Evolutionary conservation across 2,113 vertebrate species (phyloP).

Genomic region (Sterrhoptilus dennistouni): DNA sequence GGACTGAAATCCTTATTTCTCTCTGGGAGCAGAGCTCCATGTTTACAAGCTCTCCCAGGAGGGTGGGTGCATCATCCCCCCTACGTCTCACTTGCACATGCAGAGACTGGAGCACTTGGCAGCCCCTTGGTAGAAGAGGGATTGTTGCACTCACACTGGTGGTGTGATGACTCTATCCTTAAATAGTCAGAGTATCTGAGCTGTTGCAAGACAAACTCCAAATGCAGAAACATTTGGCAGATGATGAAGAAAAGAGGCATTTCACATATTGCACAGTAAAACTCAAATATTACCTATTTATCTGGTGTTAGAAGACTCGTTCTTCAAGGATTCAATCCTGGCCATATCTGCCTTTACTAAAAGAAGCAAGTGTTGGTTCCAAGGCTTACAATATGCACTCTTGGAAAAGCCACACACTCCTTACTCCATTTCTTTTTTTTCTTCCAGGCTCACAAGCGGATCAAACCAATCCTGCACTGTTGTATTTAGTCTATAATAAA

Average conservation of each 20-base stretch:
- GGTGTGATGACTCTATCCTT: neutral
- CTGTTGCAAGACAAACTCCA: neutral
- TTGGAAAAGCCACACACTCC: neutral
- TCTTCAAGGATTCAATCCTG: neutral
- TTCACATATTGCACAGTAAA: neutral
- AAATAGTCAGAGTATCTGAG: neutral
- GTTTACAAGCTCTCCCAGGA: fast-evolving
- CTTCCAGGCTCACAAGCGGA: neutral
- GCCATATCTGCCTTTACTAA: neutral
- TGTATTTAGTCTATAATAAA: neutral
- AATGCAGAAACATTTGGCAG: neutral
- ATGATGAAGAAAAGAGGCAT: neutral
- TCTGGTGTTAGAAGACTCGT: neutral
- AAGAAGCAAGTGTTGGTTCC: neutral
- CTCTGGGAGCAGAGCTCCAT: neutral
- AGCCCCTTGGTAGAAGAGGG: neutral
- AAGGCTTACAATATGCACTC: fast-evolving
- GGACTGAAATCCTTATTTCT: neutral
- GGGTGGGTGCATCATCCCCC: fast-evolving
- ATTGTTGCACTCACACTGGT: fast-evolving
- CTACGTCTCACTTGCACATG: fast-evolving
- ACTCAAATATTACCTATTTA: neutral
- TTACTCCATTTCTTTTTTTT: neutral
- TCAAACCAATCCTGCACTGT: neutral
- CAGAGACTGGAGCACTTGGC: neutral